Conservation (phyloP, 2,797 vertebrate genomes). For the Brachyrhaphis roseni region DNA sequence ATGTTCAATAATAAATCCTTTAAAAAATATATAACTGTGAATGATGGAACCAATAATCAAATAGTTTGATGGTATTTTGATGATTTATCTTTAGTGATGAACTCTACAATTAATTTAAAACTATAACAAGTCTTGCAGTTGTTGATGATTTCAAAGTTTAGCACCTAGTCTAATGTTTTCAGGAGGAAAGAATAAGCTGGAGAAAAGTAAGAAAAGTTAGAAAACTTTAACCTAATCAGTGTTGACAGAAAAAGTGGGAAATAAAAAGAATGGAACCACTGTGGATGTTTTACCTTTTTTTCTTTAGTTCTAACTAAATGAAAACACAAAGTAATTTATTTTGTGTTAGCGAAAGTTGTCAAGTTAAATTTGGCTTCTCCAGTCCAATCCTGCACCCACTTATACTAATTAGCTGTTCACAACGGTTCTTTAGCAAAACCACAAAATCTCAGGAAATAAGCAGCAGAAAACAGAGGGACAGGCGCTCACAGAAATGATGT, state of each 20-base stretch:
- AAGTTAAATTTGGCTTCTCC: neutral
- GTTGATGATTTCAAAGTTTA: neutral
- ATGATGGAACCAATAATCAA: neutral
- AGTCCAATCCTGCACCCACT: neutral
- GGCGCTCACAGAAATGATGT: slow-evolving; percentile 67
- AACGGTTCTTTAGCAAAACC: neutral
- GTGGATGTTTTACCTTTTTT: neutral
- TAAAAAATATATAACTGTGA: no score
- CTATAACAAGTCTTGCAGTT: neutral
- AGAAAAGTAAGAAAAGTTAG: neutral
- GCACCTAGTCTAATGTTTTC: neutral
- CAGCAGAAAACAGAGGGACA: slow-evolving; percentile 54
- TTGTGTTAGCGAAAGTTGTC: neutral
- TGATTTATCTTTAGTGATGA: neutral
- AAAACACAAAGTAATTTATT: neutral
- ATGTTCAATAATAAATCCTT: no score
- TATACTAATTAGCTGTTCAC: neutral
- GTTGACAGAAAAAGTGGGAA: neutral
- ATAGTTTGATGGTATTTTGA: neutral
- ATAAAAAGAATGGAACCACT: neutral
- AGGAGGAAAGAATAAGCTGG: neutral
- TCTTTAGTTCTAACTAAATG: neutral
- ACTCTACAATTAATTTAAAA: no score
- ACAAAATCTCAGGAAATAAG: slow-evolving; percentile 17
- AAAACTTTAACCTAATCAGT: neutral